phyloP scores from a whole-genome alignment of 2,113 vertebrate species.

The Pelecanus crispus region DNA sequence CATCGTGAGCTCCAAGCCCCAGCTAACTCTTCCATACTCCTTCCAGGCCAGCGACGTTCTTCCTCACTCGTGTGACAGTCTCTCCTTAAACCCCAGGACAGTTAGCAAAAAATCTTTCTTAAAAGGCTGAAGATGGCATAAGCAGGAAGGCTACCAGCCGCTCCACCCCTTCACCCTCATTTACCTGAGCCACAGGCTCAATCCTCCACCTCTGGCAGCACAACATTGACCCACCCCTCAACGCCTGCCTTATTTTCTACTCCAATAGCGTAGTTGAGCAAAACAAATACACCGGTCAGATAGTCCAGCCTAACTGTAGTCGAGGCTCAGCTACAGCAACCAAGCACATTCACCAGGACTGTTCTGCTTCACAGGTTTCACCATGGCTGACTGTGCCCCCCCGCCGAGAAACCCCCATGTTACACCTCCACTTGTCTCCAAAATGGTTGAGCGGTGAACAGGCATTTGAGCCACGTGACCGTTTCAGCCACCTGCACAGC shows the following conservation, averaged over 20 bases:
- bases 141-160: not conserved
- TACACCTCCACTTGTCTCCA: not conserved
- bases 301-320: too few relatives aligned
- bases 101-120: not conserved
- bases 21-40: not conserved
- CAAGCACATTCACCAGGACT: not conserved
- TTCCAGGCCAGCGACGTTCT: rapidly evolving
- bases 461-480: rapidly evolving
- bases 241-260: not conserved
- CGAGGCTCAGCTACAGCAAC: rapidly evolving
- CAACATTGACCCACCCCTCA: not conserved
- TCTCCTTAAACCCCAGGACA: not conserved
- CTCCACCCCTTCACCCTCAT: not conserved
- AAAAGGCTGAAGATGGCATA: not conserved
- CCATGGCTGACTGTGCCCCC: rapidly evolving
- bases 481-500: not conserved
- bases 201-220: not conserved
- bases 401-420: not conserved
- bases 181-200: not conserved
- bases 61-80: not conserved
- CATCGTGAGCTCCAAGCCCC: rapidly evolving
- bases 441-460: not conserved
- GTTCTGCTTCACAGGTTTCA: not conserved
- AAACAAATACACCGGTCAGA: rapidly evolving
- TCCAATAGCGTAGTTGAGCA: not conserved